A percentile compares a stretch with the other conserved stretches of the same genome.
phyloP scores from a whole-genome alignment of 64 coral and sea anemone genomes.

The Anthopleura sola region DNA sequence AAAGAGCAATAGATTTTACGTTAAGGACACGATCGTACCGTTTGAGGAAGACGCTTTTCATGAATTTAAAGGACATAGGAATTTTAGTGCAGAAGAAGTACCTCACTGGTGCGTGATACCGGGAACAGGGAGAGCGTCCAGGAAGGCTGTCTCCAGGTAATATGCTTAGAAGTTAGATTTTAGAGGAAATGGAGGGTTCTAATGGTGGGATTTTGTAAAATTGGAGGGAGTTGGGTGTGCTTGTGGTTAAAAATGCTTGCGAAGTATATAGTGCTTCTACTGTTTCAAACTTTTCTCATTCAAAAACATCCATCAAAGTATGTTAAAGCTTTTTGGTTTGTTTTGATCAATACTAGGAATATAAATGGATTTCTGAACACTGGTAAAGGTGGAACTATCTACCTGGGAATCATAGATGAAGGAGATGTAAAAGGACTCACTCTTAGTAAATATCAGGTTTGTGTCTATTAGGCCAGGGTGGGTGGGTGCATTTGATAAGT shows the following conservation, averaged over 20 bases:
- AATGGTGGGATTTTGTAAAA: too few relatives aligned
- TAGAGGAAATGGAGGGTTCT: background rate
- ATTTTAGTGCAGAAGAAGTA: conserved; percentile 78
- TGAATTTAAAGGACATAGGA: conserved; percentile 96
- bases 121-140: conserved; percentile 76
- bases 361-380: conserved; percentile 95
- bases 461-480: too few relatives aligned
- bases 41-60: conserved; percentile 83
- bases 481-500: too few relatives aligned
- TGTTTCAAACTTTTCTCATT: too few relatives aligned
- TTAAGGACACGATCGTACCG: conserved; percentile 44
- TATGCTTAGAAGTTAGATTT: background rate
- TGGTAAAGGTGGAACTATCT: conserved; percentile 88
- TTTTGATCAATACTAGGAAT: conserved; percentile 38
- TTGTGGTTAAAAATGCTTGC: too few relatives aligned
- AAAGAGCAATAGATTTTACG: conserved; percentile 34
- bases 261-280: too few relatives aligned
- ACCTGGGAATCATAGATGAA: conserved; percentile 82
- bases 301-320: too few relatives aligned
- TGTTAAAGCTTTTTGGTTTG: too few relatives aligned
- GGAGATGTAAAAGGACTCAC: conserved; percentile 77
- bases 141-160: conserved; percentile 91
- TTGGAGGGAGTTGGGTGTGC: too few relatives aligned
- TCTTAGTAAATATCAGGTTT: conserved; percentile 83
- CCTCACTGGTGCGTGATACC: conserved; percentile 87